phyloP scores from a whole-genome alignment of 35 echinoderm and acorn worm species.

The Stichopus chloronotus region DNA sequence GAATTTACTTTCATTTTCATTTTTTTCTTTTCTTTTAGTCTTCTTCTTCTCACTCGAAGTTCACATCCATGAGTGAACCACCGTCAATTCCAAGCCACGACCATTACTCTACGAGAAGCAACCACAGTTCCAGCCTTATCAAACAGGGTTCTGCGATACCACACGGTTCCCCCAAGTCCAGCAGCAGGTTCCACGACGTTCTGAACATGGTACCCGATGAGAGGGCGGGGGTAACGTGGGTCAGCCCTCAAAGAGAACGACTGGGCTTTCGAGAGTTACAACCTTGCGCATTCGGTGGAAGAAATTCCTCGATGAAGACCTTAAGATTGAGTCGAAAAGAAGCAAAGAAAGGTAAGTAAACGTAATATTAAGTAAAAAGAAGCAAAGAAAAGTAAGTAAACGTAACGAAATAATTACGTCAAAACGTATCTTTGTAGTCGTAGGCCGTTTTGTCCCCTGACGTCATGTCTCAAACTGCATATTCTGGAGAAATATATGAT shows the following conservation, averaged over 20 bases:
- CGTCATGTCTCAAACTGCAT: no score
- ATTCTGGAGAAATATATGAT: no score
- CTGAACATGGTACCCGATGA: not conserved
- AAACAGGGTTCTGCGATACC: not conserved
- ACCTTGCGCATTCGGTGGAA: not conserved
- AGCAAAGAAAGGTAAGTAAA: slow-evolving; percentile 22
- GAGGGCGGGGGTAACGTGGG: slow-evolving; percentile 30
- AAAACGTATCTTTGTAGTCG: no score
- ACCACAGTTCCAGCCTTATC: not conserved
- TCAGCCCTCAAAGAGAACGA: slow-evolving; percentile 23
- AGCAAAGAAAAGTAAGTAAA: no score
- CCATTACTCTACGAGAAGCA: slow-evolving; percentile 27
- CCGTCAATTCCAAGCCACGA: slow-evolving; percentile 25
- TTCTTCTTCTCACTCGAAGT: slow-evolving; percentile 9
- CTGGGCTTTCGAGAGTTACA: slow-evolving; percentile 29
- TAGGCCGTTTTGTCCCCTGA: no score
- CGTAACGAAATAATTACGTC: no score
- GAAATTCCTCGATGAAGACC: not conserved
- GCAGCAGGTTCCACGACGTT: slow-evolving; percentile 29
- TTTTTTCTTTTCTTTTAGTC: slow-evolving; percentile 12
- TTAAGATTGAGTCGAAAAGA: slow-evolving; percentile 34
- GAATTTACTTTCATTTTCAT: no score
- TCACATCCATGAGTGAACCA: not conserved
- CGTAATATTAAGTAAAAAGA: not conserved
- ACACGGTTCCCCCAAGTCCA: not conserved